Base-by-base conservation (phyloP, 2,797 vertebrate genomes). In the Sparidentex hasta region DNA sequence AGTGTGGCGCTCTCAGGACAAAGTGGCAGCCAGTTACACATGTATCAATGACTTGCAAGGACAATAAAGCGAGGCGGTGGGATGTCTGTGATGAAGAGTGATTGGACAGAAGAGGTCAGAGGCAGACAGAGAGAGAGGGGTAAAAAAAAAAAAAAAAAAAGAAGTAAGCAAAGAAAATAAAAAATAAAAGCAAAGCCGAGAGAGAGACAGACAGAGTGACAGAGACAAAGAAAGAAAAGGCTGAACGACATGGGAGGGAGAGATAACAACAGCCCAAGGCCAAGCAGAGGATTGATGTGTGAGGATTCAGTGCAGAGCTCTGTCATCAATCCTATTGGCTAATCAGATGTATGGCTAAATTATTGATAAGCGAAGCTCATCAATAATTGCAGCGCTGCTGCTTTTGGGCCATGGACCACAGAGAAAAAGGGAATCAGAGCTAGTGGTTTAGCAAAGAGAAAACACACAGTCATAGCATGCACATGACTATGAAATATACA, bases 281-380 rank as follows among this genome's bases (percentile, higher is more conserved):
- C 64, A 81, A 76, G 81, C 57, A 29, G 47, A 71, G 70, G 77
- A 90, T 87, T 91, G 89, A 91, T 87, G 80, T 85, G 84, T 74
- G 80, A 81, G 81, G 86, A 90, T 85, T 90, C 88, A 89, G 76
- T 76, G 74, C 86, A 71, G 78, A 69, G 76, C 18, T 61, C 59
- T 21, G 71, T 90, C 88, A 90, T 95, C 88, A 93, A 91, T 95
- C 88, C 88, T 67, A 89, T 91, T 83, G 89, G 88, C 91, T 93
- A 93, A 95, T 95, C 91, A 93, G 90, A 94, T 91, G 90, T 92
- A 91, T 83, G 74, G 80, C 71, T 95, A 86, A 94, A 94, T 95
- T 95, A 95, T 95, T 94, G 90, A 95, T 94, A 81, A 83, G 71
- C 43, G 74, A 79, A 80, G 71, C 85, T 91, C 92, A 95, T 95